Conservation (phyloP, 2,113 vertebrate species). For the Sylvicapra grimmia region DNA sequence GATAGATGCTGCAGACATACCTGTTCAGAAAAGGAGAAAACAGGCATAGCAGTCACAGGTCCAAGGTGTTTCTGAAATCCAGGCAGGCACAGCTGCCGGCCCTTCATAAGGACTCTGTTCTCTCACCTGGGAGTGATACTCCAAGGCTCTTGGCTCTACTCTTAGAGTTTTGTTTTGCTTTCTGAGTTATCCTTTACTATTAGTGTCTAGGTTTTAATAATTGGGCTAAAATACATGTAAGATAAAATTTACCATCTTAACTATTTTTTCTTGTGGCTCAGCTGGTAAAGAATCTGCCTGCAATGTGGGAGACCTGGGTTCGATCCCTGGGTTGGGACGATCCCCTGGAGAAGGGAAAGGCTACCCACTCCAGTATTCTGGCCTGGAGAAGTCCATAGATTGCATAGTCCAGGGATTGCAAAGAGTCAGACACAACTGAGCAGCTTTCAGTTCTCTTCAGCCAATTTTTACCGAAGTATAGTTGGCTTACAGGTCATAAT, state of each 20-base stretch:
- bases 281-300: background rate
- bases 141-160: background rate
- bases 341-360: background rate
- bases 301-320: background rate
- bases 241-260: background rate
- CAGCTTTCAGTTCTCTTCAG: background rate
- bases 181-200: background rate
- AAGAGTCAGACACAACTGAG: background rate
- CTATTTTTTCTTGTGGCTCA: background rate
- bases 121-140: background rate
- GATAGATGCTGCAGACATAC: background rate
- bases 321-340: background rate
- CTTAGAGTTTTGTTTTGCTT: background rate
- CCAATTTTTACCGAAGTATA: background rate
- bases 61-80: background rate
- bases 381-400: background rate
- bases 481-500: background rate
- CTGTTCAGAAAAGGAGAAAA: background rate
- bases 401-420: background rate
- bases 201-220: background rate
- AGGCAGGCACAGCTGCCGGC: background rate
- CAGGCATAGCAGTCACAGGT: background rate
- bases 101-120: background rate
- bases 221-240: background rate
- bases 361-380: background rate